Conservation (phyloP, 1,140 invertebrate species). For the Solenopsis invicta region DNA sequence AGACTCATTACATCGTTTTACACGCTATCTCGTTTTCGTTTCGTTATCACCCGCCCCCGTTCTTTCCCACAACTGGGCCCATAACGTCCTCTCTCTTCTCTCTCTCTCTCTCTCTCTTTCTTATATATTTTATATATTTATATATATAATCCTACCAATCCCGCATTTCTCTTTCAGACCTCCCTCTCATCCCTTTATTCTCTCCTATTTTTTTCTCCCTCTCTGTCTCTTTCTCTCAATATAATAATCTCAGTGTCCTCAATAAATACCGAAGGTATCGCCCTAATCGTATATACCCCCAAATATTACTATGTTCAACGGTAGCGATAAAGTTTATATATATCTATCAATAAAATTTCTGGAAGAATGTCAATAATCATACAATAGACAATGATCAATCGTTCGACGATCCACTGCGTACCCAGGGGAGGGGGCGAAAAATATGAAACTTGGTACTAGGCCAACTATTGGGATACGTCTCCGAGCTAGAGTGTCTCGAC, state of each 20-base stretch:
- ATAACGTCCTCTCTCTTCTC: constrained; percentile 22
- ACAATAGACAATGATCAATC: constrained; percentile 79
- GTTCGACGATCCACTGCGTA: constrained; percentile 76
- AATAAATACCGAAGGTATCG: constrained; percentile 71
- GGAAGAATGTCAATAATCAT: constrained; percentile 84
- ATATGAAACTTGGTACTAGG: constrained; percentile 86
- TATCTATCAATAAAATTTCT: constrained; percentile 85
- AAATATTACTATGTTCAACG: constrained; percentile 83
- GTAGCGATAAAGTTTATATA: constrained; percentile 84
- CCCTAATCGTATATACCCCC: constrained; percentile 70
- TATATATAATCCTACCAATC: constrained; percentile 65
- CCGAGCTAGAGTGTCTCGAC: constrained; percentile 74
- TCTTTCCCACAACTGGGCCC: constrained; percentile 4
- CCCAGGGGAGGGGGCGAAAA: constrained; percentile 78
- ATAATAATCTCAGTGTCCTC: constrained; percentile 56
- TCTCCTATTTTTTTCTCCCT: constrained; percentile 25
- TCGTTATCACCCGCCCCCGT: constrained; percentile 56
- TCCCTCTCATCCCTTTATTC: background rate
- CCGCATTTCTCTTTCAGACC: constrained; percentile 7
- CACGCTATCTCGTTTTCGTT: constrained; percentile 58
- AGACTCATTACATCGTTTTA: constrained; percentile 71
- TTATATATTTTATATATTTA: constrained; percentile 59
- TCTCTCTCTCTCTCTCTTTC: constrained; percentile 32
- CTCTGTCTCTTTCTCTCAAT: constrained; percentile 61
- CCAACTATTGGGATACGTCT: constrained; percentile 84